Evolutionary conservation across 2,888 invertebrate species (phyloP).

Genomic region (Stenolophus ochropezus): DNA sequence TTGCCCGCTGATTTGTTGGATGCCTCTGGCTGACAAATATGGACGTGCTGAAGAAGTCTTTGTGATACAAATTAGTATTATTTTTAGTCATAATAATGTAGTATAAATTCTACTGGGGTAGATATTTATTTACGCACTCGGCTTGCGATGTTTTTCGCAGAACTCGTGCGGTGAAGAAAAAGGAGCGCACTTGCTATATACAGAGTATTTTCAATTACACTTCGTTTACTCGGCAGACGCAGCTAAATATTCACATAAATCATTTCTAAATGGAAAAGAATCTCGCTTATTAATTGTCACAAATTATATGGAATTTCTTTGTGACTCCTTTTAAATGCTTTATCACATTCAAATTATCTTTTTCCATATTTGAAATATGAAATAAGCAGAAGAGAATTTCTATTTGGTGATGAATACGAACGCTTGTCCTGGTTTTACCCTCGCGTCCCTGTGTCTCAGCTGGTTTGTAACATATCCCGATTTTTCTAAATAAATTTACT

Average conservation of each 20-base stretch:
- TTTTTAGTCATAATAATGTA: constrained; percentile 58
- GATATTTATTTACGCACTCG: constrained; percentile 50
- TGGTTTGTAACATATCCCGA: too few relatives aligned
- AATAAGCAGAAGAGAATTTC: too few relatives aligned
- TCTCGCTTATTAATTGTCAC: background rate
- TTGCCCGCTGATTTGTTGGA: constrained; percentile 54
- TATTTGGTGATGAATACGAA: too few relatives aligned
- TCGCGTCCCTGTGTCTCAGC: too few relatives aligned
- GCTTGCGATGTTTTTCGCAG: constrained; percentile 3
- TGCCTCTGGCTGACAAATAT: constrained; percentile 55
- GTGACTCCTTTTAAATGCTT: background rate
- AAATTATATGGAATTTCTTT: background rate
- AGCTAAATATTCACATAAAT: constrained; percentile 6
- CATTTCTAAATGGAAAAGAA: constrained; percentile 1
- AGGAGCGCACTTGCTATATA: constrained; percentile 11
- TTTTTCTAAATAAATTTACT: too few relatives aligned
- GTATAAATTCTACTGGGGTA: constrained; percentile 55
- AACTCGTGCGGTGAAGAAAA: constrained; percentile 9
- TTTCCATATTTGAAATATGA: too few relatives aligned
- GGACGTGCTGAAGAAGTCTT: constrained; percentile 53
- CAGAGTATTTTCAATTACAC: constrained; percentile 27
- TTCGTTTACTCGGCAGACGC: background rate
- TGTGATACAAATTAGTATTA: constrained; percentile 60
- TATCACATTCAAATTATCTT: too few relatives aligned
- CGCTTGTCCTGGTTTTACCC: too few relatives aligned